Evolutionary conservation across 2,888 invertebrate genomes (phyloP).

Genomic region (Ectropis crepuscularia): DNA sequence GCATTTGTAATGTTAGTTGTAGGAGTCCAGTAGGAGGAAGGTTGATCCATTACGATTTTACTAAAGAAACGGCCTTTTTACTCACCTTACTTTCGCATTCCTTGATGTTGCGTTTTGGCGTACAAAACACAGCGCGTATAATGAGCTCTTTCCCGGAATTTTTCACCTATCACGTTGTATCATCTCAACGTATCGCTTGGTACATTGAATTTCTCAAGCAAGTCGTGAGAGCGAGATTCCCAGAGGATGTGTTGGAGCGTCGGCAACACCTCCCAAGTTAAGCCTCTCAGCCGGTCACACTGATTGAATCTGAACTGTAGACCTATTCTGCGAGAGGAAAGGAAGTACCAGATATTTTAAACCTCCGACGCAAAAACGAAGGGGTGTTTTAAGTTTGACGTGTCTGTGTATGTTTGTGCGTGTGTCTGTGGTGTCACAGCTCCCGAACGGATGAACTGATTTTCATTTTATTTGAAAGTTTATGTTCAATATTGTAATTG

Average conservation of each 20-base stretch:
- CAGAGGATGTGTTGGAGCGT: slow-evolving; percentile 66
- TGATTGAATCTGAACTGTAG: slow-evolving; percentile 56
- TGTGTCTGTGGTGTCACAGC: too few relatives aligned
- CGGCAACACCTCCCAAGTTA: slow-evolving; percentile 60
- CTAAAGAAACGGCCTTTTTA: background rate
- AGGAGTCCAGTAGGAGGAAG: too few relatives aligned
- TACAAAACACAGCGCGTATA: slow-evolving; percentile 19
- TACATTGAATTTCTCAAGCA: slow-evolving; percentile 75
- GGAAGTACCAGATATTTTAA: background rate
- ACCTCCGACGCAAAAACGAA: too few relatives aligned
- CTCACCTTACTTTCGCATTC: too few relatives aligned
- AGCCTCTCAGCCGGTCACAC: slow-evolving; percentile 64
- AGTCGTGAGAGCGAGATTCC: slow-evolving; percentile 61
- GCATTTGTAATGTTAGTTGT: too few relatives aligned
- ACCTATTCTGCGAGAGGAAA: slow-evolving; percentile 30
- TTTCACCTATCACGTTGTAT: slow-evolving; percentile 42
- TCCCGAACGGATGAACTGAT: too few relatives aligned
- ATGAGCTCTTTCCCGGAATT: slow-evolving; percentile 36
- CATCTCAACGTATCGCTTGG: slow-evolving; percentile 44
- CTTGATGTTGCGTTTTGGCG: background rate
- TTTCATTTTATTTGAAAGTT: too few relatives aligned
- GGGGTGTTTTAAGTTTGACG: too few relatives aligned
- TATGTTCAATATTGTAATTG: too few relatives aligned
- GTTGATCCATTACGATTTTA: too few relatives aligned
- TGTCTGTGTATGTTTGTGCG: too few relatives aligned